phyloP scores from a whole-genome alignment of 1,140 invertebrate species.

The Philaenus spumarius region DNA sequence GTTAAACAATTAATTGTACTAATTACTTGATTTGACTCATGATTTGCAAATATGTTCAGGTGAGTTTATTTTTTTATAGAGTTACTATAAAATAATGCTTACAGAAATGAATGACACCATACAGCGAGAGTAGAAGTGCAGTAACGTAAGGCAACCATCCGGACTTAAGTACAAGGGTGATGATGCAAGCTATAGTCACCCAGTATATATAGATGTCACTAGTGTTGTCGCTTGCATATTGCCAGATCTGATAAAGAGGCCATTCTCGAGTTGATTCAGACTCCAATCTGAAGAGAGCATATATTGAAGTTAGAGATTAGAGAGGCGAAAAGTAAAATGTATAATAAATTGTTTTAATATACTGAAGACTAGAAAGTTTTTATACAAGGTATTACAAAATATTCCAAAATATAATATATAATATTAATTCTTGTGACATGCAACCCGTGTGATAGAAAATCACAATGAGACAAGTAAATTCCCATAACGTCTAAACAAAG shows the following conservation, averaged over 20 bases:
- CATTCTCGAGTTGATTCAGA: not conserved
- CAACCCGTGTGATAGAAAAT: no score
- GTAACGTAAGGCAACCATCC: constrained; percentile 19
- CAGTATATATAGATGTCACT: constrained; percentile 22
- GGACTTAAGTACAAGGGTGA: constrained; percentile 15
- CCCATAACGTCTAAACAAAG: no score
- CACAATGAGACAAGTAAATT: no score
- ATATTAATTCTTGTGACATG: no score
- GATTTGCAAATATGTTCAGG: no score
- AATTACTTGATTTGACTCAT: not conserved
- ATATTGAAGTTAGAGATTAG: no score
- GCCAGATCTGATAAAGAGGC: not conserved
- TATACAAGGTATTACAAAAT: no score
- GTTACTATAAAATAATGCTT: constrained; percentile 7
- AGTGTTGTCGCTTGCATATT: constrained; percentile 3
- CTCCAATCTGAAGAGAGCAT: not conserved
- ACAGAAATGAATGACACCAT: constrained; percentile 19
- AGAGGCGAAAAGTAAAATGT: no score
- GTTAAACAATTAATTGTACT: no score
- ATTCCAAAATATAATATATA: no score
- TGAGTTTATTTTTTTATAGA: not conserved
- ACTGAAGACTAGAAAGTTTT: no score
- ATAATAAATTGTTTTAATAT: no score
- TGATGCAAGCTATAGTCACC: constrained; percentile 11
- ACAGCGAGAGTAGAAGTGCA: constrained; percentile 17